Conservation (phyloP, 2,113 vertebrate species). For the Tyrannus savana region DNA sequence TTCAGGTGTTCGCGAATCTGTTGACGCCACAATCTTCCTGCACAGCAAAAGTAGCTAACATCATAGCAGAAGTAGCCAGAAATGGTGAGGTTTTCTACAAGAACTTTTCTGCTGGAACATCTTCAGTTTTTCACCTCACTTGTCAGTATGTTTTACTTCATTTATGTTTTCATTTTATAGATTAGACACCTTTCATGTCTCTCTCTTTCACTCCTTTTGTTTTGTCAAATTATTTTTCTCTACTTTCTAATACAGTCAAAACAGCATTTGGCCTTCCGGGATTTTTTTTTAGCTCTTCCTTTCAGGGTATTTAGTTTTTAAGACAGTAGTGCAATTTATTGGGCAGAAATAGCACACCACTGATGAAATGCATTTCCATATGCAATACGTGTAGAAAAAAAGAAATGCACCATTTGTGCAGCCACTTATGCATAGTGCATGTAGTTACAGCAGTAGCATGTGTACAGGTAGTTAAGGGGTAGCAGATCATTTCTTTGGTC, state of each 20-base stretch:
- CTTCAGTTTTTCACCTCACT: conserved; percentile 81
- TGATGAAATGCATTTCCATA: not conserved
- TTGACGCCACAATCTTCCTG: conserved; percentile 87
- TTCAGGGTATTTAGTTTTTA: not conserved
- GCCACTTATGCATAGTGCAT: not conserved
- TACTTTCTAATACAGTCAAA: not conserved
- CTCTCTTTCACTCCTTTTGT: conserved; percentile 37
- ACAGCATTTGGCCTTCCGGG: not conserved
- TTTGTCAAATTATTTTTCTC: conserved; percentile 34
- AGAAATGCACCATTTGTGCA: not conserved
- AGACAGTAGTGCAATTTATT: not conserved
- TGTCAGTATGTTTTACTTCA: conserved; percentile 81
- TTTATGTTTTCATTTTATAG: conserved; percentile 81
- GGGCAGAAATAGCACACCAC: not conserved
- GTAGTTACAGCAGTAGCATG: not conserved
- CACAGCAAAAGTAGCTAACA: conserved; percentile 94
- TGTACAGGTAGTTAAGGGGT: not conserved
- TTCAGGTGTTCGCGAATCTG: conserved; percentile 85
- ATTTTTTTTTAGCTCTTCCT: not conserved
- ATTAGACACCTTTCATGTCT: conserved; percentile 57
- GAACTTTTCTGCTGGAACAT: conserved; percentile 81
- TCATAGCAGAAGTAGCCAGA: conserved; percentile 98
- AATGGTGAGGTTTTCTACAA: conserved; percentile 90
- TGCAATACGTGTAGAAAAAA: not conserved
- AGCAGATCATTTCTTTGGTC: not conserved